Evolutionary conservation across 1,140 invertebrate genomes (phyloP).

Genomic region (Popillia japonica): DNA sequence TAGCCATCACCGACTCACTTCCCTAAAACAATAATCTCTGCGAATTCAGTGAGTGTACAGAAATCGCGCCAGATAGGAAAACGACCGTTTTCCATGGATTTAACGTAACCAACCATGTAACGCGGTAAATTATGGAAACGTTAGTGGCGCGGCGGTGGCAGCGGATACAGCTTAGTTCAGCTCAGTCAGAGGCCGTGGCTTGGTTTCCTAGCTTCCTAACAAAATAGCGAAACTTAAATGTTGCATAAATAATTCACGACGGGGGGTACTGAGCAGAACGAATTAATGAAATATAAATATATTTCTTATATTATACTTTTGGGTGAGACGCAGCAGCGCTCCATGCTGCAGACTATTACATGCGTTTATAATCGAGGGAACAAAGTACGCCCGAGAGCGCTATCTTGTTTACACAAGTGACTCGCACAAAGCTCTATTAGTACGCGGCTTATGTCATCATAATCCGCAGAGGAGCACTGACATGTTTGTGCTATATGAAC

Average conservation of each 20-base stretch:
- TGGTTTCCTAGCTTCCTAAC: slow-evolving; percentile 24
- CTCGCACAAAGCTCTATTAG: slow-evolving; percentile 33
- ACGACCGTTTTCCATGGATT: slow-evolving; percentile 48
- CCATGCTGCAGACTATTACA: not conserved
- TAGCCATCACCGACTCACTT: not conserved
- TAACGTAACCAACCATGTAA: slow-evolving; percentile 48
- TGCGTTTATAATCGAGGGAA: slow-evolving; percentile 9
- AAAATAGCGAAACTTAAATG: slow-evolving; percentile 55
- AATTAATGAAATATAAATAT: slow-evolving; percentile 56
- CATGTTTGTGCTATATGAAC: slow-evolving; percentile 33
- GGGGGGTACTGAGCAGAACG: slow-evolving; percentile 46
- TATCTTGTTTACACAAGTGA: slow-evolving; percentile 33
- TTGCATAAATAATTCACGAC: slow-evolving; percentile 53
- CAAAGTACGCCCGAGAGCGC: slow-evolving; percentile 25
- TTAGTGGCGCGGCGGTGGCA: not conserved
- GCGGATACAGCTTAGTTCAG: not conserved
- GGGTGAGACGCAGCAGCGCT: not conserved
- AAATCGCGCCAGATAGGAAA: slow-evolving; percentile 47
- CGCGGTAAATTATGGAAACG: slow-evolving; percentile 48
- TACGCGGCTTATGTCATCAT: slow-evolving; percentile 33
- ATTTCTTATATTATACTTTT: slow-evolving; percentile 41
- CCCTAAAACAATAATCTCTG: slow-evolving; percentile 43
- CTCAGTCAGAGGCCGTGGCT: not conserved
- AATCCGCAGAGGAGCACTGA: slow-evolving; percentile 27
- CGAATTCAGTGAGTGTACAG: slow-evolving; percentile 44